Evolutionary conservation across 1,140 invertebrate genomes (phyloP), one percentile per base, ranked within the genome.

Genomic region (Papilio polyxenes): DNA sequence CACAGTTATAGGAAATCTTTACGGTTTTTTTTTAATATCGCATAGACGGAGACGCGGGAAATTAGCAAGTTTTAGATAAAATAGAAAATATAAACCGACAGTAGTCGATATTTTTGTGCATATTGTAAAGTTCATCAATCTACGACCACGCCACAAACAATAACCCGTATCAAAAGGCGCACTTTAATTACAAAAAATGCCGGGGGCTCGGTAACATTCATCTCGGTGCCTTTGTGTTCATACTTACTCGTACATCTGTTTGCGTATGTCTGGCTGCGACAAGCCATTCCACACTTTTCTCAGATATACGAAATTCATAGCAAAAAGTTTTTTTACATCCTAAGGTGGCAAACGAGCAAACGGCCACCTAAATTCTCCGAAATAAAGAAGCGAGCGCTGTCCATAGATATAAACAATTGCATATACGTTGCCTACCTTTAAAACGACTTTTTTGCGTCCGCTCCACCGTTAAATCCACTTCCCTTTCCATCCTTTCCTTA

Each of bases 121-220:
- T 17, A 37, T 48, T 80, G 40, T 15, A 69, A 48, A 65, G 59
- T n/a, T 49, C 11, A 80, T 62, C 78, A 44, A 44, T 78, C 76
- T 48, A 69, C 76, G 72, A 62, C 83, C 82, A 72, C 84, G 82
- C 77, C 83, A n/a, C 85, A 86, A 85, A 90, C 88, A 87, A 88
- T 86, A 83, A 82, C 81, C 80, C 78, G 83, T 89, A 84, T 87
- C 87, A 91, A 93, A 92, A 91, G 88, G 92, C 87, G 85, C 87
- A 89, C 92, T 93, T 93, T 93, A 93, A 93, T 93, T 92, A 93
- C 90, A 87, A 85, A 84, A 87, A 87, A 86, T 83, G 89, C 92
- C 89, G 65, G 80, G 51, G 84, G 85, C 82, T 85, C 81, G 83
- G 86, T 81, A 85, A 88, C 83, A 83, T 87, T 89, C 87, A 86